Percentiles rank a stretch among this genome's conserved stretches.
phyloP scores from a whole-genome alignment of 1,140 invertebrate species.

The Drosophila pectinifera region DNA sequence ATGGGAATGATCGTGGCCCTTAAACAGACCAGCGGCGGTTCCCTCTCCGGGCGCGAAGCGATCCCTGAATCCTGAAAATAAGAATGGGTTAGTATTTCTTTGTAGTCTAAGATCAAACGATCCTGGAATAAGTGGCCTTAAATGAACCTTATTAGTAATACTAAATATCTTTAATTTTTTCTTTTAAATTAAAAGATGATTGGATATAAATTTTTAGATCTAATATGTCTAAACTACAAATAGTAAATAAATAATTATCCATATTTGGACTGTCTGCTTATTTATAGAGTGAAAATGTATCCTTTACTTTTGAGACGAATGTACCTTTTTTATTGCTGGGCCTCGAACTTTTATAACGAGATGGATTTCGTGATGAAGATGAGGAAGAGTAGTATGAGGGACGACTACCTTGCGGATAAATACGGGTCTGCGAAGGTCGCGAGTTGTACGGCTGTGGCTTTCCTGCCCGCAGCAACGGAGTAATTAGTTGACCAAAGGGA shows the following conservation, averaged over 20 bases:
- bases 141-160: not conserved
- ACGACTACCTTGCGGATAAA: slow-evolving; percentile 38
- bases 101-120: not conserved
- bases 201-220: not conserved
- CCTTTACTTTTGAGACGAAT: not conserved
- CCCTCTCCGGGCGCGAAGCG: slow-evolving; percentile 76
- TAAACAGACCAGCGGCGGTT: slow-evolving; percentile 65
- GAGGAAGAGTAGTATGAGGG: slow-evolving; percentile 28
- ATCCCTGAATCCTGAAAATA: slow-evolving; percentile 52
- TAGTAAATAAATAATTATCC: not conserved
- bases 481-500: slow-evolving; percentile 76
- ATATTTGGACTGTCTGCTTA: not conserved
- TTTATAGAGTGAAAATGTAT: not conserved
- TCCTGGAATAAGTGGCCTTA: not conserved
- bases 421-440: slow-evolving; percentile 50
- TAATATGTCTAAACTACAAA: too few relatives aligned
- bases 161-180: not conserved
- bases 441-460: slow-evolving; percentile 51
- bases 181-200: not conserved
- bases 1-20: slow-evolving; percentile 52
- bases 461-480: slow-evolving; percentile 60
- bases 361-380: slow-evolving; percentile 41
- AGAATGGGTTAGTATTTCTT: not conserved
- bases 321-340: slow-evolving; percentile 50
- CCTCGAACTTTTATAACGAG: slow-evolving; percentile 29